phyloP scores from a whole-genome alignment of 2,797 vertebrate genomes.

The Eulemur rubriventer region DNA sequence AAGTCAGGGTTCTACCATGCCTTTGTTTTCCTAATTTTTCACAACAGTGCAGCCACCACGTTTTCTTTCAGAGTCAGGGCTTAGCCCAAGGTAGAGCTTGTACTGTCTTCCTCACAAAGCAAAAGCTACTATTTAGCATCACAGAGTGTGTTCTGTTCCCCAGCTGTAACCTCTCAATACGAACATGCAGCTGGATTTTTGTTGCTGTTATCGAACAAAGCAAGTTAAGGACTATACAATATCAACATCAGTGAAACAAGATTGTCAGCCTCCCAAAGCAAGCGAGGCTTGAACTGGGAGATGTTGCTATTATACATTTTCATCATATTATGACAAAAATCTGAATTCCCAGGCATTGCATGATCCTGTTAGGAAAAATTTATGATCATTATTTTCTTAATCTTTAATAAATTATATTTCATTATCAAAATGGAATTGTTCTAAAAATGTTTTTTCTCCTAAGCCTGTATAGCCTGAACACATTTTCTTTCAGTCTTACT shows the following conservation, averaged over 20 bases:
- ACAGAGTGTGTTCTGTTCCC: conserved; percentile 66
- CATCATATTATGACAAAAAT: conserved; percentile 40
- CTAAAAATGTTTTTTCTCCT: conserved; percentile 12
- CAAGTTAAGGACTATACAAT: conserved; percentile 27
- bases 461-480: background rate
- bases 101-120: conserved; percentile 69
- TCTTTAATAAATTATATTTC: conserved; percentile 19
- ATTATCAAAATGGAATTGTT: conserved; percentile 15
- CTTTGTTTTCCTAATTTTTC: conserved; percentile 70
- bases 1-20: conserved; percentile 55
- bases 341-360: conserved; percentile 2
- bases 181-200: conserved; percentile 72
- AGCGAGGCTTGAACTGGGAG: conserved; percentile 48
- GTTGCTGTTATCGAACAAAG: conserved; percentile 33
- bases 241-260: conserved; percentile 21
- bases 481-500: background rate
- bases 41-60: background rate
- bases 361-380: background rate
- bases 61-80: conserved; percentile 45
- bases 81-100: conserved; percentile 63
- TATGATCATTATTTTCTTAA: conserved; percentile 31
- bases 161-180: conserved; percentile 82
- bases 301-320: background rate
- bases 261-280: conserved; percentile 26
- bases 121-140: conserved; percentile 81